These are phyloP conservation scores for Patella ulyssiponensis DNA, from an alignment of 2,888 invertebrate genomes.

Conservation along the genomic window DNA sequence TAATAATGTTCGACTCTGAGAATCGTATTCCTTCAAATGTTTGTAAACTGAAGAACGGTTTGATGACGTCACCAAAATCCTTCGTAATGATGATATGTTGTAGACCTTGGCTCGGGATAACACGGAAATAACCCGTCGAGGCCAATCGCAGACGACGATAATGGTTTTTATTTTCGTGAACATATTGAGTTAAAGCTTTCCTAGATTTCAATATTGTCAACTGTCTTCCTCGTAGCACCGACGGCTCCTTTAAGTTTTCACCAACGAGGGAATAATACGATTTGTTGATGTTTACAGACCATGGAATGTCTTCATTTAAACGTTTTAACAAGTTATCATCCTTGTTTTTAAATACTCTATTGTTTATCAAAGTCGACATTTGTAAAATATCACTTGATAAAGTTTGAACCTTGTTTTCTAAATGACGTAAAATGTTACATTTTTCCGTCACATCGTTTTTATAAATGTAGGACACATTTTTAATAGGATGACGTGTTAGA, in stretches of 20 bases:
- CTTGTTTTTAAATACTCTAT: not conserved
- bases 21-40: not conserved
- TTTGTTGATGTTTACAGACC: not conserved
- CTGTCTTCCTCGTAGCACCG: not conserved
- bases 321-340: not conserved
- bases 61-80: not conserved
- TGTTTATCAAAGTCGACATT: not conserved
- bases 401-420: not conserved
- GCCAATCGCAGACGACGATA: not conserved
- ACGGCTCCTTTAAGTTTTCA: not conserved
- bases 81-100: not conserved
- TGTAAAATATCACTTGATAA: not conserved
- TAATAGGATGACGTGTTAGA: not conserved
- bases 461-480: not conserved
- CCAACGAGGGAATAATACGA: not conserved
- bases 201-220: not conserved
- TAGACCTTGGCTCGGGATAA: not conserved
- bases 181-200: not conserved
- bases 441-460: not conserved
- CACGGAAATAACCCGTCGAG: not conserved
- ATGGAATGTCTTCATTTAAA: not conserved
- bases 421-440: not conserved
- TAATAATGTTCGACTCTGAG: not conserved
- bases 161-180: not conserved
- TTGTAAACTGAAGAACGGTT: not conserved